Conservation (phyloP, 2,797 vertebrate species). For the Diplodus sargus region DNA sequence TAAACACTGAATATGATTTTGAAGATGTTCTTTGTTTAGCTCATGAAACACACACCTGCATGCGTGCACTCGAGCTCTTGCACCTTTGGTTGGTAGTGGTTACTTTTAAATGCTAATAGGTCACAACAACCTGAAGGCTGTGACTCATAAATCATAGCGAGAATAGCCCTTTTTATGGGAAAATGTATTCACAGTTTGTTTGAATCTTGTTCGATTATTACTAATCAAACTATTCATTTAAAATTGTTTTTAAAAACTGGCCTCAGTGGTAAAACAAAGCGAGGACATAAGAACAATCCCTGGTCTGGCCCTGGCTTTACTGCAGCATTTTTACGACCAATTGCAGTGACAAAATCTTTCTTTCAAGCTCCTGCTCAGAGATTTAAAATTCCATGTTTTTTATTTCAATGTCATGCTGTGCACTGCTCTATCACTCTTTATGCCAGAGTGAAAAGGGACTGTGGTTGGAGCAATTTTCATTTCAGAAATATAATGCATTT, state of each 20-base stretch:
- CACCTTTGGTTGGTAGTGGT: constrained; percentile 16
- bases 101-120: constrained; percentile 71
- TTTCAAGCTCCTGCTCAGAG: not conserved
- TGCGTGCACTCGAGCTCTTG: constrained; percentile 5
- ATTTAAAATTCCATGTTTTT: not conserved
- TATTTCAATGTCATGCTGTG: not conserved
- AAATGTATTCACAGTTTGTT: constrained; percentile 1
- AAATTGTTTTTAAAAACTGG: not conserved
- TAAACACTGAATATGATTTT: constrained; percentile 60
- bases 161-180: constrained; percentile 4
- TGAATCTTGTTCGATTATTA: not conserved
- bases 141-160: constrained; percentile 58
- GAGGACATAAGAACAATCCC: not conserved
- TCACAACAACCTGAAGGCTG: constrained; percentile 17
- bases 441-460: not conserved
- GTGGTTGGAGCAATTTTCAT: not conserved
- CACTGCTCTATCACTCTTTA: not conserved
- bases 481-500: not conserved
- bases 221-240: not conserved
- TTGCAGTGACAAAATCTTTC: not conserved
- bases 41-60: constrained; percentile 56
- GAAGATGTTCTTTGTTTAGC: constrained; percentile 60
- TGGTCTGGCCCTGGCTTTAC: not conserved
- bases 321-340: not conserved
- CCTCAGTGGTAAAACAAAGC: not conserved